Percentiles rank a stretch among this genome's conserved stretches.
phyloP scores from a whole-genome alignment of 1,140 invertebrate species.

The Adoxophyes honmai region DNA sequence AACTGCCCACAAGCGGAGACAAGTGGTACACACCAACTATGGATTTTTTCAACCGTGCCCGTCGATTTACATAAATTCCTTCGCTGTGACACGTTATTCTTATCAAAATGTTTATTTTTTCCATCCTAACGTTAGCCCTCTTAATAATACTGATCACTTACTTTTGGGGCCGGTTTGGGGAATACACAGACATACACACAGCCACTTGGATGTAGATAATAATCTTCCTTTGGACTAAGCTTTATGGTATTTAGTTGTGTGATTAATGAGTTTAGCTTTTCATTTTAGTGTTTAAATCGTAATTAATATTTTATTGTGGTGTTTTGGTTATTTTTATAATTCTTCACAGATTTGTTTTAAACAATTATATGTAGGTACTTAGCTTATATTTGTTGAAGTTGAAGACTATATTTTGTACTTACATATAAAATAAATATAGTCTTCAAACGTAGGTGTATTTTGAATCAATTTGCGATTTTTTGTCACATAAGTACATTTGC shows the following conservation, averaged over 20 bases:
- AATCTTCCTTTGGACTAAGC: conserved; percentile 2
- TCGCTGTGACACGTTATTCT: conserved; percentile 36
- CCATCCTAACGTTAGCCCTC: conserved; percentile 26
- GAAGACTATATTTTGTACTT: too few relatives aligned
- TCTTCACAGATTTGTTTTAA: too few relatives aligned
- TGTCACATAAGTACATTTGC: too few relatives aligned
- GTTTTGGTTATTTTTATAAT: background rate
- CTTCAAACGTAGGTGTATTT: too few relatives aligned
- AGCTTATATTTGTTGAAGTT: too few relatives aligned
- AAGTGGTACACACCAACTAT: background rate
- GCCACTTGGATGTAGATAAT: background rate
- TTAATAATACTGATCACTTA: conserved; percentile 51
- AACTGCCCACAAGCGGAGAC: background rate
- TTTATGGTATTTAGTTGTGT: background rate
- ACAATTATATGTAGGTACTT: too few relatives aligned
- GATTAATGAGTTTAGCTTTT: background rate
- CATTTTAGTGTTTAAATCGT: background rate
- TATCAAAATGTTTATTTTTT: conserved; percentile 51
- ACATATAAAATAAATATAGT: too few relatives aligned
- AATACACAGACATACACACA: background rate
- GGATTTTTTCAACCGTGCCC: conserved; percentile 16
- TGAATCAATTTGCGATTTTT: too few relatives aligned
- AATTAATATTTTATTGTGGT: conserved; percentile 11
- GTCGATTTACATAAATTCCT: conserved; percentile 48
- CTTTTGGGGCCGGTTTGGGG: conserved; percentile 28